These are phyloP conservation scores for Drosophila multiciliata DNA, from an alignment of 2,888 invertebrate genomes.

Conservation along the genomic window DNA sequence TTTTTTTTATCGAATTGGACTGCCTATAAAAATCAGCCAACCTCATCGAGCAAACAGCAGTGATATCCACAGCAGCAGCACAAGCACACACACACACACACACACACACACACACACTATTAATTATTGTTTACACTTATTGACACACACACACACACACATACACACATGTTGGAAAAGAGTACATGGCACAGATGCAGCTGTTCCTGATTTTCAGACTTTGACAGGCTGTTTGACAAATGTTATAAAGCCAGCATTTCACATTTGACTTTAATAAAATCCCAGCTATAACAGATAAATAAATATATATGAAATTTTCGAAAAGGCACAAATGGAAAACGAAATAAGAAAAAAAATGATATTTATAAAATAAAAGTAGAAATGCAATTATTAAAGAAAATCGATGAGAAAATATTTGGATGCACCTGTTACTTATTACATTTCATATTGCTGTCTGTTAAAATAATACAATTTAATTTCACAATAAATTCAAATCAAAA, in stretches of 20 bases:
- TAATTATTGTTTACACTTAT: conserved; percentile 55
- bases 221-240: conserved; percentile 44
- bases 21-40: neutral
- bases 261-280: conserved; percentile 17
- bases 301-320: neutral
- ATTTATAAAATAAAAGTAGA: conserved; percentile 28
- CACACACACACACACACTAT: conserved; percentile 22
- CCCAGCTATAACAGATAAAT: neutral
- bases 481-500: no score
- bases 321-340: neutral
- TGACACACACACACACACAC: conserved; percentile 17
- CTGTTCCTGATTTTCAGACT: conserved; percentile 15
- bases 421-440: neutral
- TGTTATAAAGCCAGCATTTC: conserved; percentile 28
- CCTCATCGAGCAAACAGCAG: conserved; percentile 10
- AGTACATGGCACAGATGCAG: conserved; percentile 13
- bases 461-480: neutral
- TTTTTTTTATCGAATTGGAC: neutral
- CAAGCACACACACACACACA: conserved; percentile 13
- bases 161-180: conserved; percentile 6
- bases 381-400: conserved; percentile 6
- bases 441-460: neutral
- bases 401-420: neutral
- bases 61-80: conserved; percentile 13
- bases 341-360: conserved; percentile 15